Evolutionary conservation across 2,888 invertebrate genomes (phyloP).

Genomic region (Tenthredo mesomela): DNA sequence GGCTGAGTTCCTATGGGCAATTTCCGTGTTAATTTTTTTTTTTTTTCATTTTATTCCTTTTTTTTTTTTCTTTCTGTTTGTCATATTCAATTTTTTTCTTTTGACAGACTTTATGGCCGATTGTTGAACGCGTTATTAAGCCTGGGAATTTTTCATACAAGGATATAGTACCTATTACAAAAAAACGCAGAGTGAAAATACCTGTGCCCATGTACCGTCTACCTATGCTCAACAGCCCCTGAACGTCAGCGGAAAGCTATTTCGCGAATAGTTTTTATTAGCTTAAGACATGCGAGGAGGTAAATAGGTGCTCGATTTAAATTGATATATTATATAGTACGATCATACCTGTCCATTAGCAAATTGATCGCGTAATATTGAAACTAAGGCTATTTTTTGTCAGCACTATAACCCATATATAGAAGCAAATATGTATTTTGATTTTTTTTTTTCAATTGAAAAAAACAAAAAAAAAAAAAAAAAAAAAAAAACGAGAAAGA

Average conservation of each 20-base stretch:
- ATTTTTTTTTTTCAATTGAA: too few relatives aligned
- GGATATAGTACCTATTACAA: neutral
- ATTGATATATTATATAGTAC: neutral
- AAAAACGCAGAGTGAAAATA: neutral
- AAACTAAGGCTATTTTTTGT: neutral
- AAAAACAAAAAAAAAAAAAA: too few relatives aligned
- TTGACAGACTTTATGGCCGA: neutral
- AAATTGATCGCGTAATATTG: neutral
- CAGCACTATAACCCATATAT: too few relatives aligned
- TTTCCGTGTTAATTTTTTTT: neutral
- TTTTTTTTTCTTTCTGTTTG: neutral
- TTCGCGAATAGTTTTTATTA: neutral
- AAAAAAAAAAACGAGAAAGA: too few relatives aligned
- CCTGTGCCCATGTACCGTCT: too few relatives aligned
- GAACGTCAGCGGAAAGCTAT: neutral
- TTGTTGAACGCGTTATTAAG: neutral
- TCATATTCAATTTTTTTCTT: neutral
- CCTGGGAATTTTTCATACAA: neutral
- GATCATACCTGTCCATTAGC: neutral
- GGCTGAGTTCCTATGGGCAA: neutral
- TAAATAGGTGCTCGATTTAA: neutral
- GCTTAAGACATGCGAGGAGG: neutral
- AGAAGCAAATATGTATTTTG: too few relatives aligned
- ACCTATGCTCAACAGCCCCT: too few relatives aligned
- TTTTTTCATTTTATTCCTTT: neutral